Evolutionary conservation across 2,888 invertebrate species (phyloP).

Genomic region (Steinernema scapterisci): DNA sequence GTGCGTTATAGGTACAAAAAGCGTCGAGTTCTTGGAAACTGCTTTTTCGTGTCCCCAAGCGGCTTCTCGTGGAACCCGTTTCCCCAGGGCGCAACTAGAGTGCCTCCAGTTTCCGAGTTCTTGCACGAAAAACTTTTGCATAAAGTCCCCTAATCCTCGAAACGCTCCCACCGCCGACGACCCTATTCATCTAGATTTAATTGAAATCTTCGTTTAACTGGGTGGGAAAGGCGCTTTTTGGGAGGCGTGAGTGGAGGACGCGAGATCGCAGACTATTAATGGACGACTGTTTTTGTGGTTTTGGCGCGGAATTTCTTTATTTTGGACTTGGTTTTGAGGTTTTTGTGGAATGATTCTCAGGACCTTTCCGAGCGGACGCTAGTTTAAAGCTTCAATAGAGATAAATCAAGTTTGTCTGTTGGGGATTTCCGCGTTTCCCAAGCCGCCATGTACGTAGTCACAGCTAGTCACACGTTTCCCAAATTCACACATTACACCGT

Average conservation of each 20-base stretch:
- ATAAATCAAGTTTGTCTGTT: no score
- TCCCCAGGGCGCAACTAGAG: background rate
- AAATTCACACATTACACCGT: background rate
- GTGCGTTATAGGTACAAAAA: background rate
- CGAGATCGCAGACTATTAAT: background rate
- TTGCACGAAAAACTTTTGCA: background rate
- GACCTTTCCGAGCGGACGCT: no score
- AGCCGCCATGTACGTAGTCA: background rate
- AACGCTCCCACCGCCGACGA: background rate
- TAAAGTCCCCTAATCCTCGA: background rate
- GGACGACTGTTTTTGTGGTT: background rate
- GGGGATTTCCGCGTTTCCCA: no score
- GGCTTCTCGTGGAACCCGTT: background rate
- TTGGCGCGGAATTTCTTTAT: background rate
- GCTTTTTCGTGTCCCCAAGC: background rate
- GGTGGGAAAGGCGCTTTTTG: background rate
- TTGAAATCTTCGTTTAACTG: background rate
- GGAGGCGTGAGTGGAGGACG: background rate
- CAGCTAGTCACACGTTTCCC: background rate
- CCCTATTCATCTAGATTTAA: slow-evolving; percentile 27
- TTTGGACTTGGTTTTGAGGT: background rate
- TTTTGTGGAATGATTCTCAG: background rate
- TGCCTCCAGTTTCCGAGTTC: background rate
- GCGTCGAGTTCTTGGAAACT: background rate
- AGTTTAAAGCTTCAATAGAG: no score